These are phyloP conservation scores for Amiota communis DNA, from an alignment of 2,888 invertebrate genomes.

Conservation along the genomic window DNA sequence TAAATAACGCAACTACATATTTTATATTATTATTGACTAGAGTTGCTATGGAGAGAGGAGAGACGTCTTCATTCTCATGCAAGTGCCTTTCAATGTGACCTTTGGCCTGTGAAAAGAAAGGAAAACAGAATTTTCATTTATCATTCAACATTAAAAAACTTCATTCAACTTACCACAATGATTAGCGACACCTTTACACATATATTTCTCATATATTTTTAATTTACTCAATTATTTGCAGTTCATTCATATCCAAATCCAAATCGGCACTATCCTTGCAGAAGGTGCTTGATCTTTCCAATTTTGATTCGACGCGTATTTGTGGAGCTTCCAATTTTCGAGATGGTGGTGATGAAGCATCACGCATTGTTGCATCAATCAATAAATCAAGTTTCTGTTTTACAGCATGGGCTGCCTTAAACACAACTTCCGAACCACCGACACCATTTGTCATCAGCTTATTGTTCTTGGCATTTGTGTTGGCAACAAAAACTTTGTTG, in stretches of 20 bases:
- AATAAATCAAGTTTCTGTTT: conserved; percentile 70
- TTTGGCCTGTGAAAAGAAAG: background rate
- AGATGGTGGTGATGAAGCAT: conserved; percentile 31
- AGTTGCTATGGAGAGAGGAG: conserved; percentile 65
- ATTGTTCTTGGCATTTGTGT: conserved; percentile 42
- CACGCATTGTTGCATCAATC: conserved; percentile 55
- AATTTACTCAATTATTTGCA: conserved; percentile 71
- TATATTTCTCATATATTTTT: background rate
- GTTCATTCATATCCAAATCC: conserved; percentile 65
- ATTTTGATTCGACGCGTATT: conserved; percentile 61
- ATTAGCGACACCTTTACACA: background rate
- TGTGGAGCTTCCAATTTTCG: conserved; percentile 42
- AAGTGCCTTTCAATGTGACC: background rate
- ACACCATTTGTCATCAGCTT: conserved; percentile 45
- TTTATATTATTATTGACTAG: conserved; percentile 69
- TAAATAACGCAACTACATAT: conserved; percentile 47
- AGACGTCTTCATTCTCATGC: conserved; percentile 47
- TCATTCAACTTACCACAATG: background rate
- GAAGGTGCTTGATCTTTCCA: conserved; percentile 73
- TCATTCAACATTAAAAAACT: background rate
- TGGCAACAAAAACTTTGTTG: conserved; percentile 33
- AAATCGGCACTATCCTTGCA: conserved; percentile 72
- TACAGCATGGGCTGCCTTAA: conserved; percentile 64
- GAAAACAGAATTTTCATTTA: no score
- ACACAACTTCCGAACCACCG: conserved; percentile 48